A percentile compares a stretch with the other conserved stretches of the same genome.
phyloP scores from a whole-genome alignment of 2,888 invertebrate genomes.

The Tolmerus cingulatus region DNA sequence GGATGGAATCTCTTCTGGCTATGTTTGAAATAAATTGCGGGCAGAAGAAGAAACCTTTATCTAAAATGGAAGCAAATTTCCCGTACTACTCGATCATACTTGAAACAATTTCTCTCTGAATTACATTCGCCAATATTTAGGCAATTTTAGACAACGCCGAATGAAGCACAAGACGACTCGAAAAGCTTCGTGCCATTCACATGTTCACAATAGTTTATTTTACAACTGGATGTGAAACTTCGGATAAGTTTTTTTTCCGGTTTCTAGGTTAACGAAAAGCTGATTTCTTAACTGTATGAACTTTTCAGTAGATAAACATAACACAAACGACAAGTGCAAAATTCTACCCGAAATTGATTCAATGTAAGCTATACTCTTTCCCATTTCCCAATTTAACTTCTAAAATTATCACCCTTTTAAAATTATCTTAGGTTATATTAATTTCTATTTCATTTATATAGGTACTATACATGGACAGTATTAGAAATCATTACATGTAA shows the following conservation, averaged over 20 bases:
- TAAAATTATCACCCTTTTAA: too few relatives aligned
- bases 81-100: not conserved
- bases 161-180: not conserved
- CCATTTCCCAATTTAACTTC: too few relatives aligned
- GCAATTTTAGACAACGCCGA: not conserved
- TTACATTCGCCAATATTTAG: not conserved
- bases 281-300: not conserved
- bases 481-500: not conserved
- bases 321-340: too few relatives aligned
- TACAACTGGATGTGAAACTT: not conserved
- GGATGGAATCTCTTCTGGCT: not conserved
- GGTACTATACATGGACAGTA: too few relatives aligned
- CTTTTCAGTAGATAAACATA: not conserved
- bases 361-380: too few relatives aligned
- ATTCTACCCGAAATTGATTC: too few relatives aligned
- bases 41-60: not conserved
- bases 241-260: not conserved
- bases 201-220: not conserved
- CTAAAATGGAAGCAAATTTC: not conserved
- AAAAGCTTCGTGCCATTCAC: not conserved
- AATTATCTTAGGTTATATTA: too few relatives aligned
- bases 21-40: not conserved
- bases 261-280: not conserved
- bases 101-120: not conserved
- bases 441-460: too few relatives aligned